Evolutionary conservation across 2,113 vertebrate species (phyloP).

Genomic region (Picathartes gymnocephalus): DNA sequence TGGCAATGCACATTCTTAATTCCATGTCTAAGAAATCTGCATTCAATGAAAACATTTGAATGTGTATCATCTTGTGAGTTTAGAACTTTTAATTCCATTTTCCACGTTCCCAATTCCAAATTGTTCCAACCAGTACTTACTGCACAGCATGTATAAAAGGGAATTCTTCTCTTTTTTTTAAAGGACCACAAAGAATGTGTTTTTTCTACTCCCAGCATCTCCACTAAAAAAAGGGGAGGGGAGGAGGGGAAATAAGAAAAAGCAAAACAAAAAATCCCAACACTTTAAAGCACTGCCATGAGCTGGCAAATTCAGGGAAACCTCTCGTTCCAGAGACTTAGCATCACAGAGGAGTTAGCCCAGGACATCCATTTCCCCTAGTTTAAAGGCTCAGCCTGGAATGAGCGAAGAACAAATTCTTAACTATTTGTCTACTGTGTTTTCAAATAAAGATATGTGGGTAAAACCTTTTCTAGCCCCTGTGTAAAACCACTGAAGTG

Average conservation of each 20-base stretch:
- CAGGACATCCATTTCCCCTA: not conserved
- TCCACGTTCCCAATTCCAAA: not conserved
- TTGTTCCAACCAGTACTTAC: not conserved
- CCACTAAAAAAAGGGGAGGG: not conserved
- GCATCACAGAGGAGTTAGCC: not conserved
- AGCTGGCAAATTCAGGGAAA: slow-evolving; percentile 9
- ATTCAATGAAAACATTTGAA: not conserved
- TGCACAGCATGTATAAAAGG: not conserved
- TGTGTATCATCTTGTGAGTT: not conserved
- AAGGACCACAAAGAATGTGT: slow-evolving; percentile 22
- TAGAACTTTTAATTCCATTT: not conserved
- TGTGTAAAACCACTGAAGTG: not conserved
- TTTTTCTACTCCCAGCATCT: not conserved
- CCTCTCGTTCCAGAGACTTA: not conserved
- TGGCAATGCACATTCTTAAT: not conserved
- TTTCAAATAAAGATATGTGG: not conserved
- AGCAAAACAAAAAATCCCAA: not conserved
- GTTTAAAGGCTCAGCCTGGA: not conserved
- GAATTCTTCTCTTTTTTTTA: not conserved
- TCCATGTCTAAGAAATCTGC: not conserved
- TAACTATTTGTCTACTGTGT: not conserved
- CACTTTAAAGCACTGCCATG: not conserved
- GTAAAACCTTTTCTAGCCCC: not conserved
- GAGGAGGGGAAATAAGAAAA: not conserved
- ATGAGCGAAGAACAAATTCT: not conserved